Conservation (phyloP, 53 echinoderm and acorn worm species). For the Astropecten irregularis region DNA sequence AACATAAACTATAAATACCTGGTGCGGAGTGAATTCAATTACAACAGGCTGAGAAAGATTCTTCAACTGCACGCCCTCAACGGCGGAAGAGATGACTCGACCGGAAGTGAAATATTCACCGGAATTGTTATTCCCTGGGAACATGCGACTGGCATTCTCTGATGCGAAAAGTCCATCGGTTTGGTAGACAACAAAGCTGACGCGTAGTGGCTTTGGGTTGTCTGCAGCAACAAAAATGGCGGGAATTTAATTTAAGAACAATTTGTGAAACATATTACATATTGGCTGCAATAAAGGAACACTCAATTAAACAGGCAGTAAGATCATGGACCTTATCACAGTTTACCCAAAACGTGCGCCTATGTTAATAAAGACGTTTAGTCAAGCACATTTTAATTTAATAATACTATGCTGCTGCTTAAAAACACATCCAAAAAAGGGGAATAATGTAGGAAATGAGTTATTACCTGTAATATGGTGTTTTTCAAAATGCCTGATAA, state of each 20-base stretch:
- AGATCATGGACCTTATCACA: too few relatives aligned
- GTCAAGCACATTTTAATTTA: too few relatives aligned
- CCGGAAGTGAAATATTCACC: conserved; percentile 51
- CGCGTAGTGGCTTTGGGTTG: not conserved
- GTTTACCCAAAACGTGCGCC: too few relatives aligned
- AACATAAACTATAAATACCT: not conserved
- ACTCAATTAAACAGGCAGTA: too few relatives aligned
- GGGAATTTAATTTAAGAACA: not conserved
- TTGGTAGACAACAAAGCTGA: conserved; percentile 55
- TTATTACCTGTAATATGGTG: too few relatives aligned
- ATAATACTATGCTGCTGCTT: too few relatives aligned
- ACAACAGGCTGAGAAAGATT: conserved; percentile 49
- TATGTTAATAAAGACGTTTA: too few relatives aligned
- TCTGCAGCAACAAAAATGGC: not conserved
- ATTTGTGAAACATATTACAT: too few relatives aligned
- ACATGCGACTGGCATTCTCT: not conserved
- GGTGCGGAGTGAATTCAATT: conserved; percentile 58
- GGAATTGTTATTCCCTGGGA: not conserved
- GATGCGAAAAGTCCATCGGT: conserved; percentile 45
- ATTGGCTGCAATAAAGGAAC: too few relatives aligned
- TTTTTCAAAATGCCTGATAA: too few relatives aligned
- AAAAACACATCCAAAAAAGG: too few relatives aligned
- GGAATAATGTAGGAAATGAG: too few relatives aligned
- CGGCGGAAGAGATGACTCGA: conserved; percentile 55
- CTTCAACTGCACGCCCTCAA: conserved; percentile 46